A percentile compares a stretch with the other conserved stretches of the same genome.
phyloP scores from a whole-genome alignment of 2,113 vertebrate genomes.

The Lepus americanus region DNA sequence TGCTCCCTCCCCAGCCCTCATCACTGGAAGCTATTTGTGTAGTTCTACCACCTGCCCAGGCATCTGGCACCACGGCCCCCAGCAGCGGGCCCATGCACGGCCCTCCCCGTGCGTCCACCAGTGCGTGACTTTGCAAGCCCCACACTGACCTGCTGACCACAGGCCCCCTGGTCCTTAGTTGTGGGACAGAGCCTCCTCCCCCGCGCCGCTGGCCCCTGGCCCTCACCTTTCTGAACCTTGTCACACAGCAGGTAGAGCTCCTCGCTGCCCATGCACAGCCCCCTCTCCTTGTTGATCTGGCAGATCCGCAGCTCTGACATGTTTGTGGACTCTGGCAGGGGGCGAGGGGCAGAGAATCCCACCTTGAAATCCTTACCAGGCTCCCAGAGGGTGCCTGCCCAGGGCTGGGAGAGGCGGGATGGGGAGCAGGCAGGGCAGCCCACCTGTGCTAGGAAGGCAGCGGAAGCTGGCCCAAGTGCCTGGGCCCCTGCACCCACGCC shows the following conservation, averaged over 20 bases:
- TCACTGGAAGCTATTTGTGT: no score
- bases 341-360: neutral
- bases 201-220: fast-evolving
- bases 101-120: no score
- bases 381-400: fast-evolving
- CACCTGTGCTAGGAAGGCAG: neutral
- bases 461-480: no score
- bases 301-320: slow-evolving; percentile 95
- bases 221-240: slow-evolving; percentile 97
- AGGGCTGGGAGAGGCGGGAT: neutral
- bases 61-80: no score
- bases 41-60: no score
- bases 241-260: slow-evolving; percentile 96
- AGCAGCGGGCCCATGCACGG: no score
- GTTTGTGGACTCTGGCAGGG: slow-evolving; percentile 93
- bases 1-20: no score
- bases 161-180: neutral
- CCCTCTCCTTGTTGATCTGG: slow-evolving; percentile 91
- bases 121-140: no score
- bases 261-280: slow-evolving; percentile 91
- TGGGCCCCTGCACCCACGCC: no score
- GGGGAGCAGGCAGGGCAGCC: neutral
- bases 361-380: neutral
- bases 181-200: no score
- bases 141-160: no score